Evolutionary conservation across 2,797 vertebrate genomes (phyloP).

Genomic region (Pantherophis alleghaniensis): DNA sequence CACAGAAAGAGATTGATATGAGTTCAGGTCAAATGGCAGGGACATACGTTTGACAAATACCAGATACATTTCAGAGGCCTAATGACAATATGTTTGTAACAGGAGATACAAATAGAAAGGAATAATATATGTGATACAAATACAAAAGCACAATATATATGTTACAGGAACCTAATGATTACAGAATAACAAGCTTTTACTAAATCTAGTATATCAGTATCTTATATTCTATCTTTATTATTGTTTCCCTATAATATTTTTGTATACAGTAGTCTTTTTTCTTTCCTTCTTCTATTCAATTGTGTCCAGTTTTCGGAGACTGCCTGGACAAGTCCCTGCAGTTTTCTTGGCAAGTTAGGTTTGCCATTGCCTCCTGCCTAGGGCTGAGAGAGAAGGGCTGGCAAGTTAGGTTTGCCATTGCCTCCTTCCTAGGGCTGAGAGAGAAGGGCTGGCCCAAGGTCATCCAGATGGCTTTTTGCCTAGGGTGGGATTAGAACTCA

Average conservation of each 20-base stretch:
- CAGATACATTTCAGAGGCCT: too few species aligned
- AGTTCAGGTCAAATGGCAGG: too few species aligned
- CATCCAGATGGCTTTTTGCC: background rate
- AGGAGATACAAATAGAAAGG: too few species aligned
- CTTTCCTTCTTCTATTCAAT: background rate
- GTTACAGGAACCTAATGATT: too few species aligned
- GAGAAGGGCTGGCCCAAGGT: background rate
- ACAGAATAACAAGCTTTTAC: too few species aligned
- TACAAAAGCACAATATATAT: too few species aligned
- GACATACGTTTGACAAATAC: too few species aligned
- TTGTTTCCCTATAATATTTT: background rate
- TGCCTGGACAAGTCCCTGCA: background rate
- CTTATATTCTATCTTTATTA: too few species aligned
- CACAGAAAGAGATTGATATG: too few species aligned
- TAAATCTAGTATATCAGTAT: too few species aligned
- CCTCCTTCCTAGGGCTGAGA: background rate
- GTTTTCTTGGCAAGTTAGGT: background rate
- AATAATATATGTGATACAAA: too few species aligned
- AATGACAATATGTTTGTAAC: too few species aligned
- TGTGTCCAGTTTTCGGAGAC: background rate
- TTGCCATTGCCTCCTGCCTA: background rate
- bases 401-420: background rate
- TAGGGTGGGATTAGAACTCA: background rate
- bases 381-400: background rate
- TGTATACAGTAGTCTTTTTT: background rate